These are phyloP conservation scores for Papilio protenor DNA, from an alignment of 2,888 invertebrate species.

Conservation along the genomic window DNA sequence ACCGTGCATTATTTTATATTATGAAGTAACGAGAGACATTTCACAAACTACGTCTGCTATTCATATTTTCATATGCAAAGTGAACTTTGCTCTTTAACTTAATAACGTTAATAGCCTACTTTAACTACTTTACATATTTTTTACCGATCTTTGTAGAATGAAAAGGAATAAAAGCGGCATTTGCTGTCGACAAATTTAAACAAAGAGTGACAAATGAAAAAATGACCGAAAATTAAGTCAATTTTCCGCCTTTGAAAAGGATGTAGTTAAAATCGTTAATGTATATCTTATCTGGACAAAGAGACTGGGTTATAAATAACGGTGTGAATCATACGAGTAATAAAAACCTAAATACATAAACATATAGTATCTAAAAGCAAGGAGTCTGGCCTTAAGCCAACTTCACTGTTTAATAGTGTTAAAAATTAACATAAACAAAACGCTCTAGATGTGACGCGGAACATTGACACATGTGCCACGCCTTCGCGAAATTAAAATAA, in stretches of 20 bases:
- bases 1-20: conserved; percentile 31
- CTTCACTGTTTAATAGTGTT: conserved; percentile 4
- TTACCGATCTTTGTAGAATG: not conserved
- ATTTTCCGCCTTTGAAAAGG: conserved; percentile 35
- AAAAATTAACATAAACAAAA: conserved; percentile 7
- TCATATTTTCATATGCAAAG: not conserved
- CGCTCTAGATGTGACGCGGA: not conserved
- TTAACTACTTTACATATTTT: not conserved
- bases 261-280: conserved; percentile 32
- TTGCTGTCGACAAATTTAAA: not conserved
- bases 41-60: not conserved
- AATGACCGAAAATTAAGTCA: conserved; percentile 32
- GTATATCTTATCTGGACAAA: conserved; percentile 14
- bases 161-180: not conserved
- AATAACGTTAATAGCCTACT: not conserved
- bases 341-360: conserved; percentile 6
- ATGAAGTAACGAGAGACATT: not conserved
- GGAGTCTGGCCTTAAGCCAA: conserved; percentile 15
- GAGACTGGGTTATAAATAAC: conserved; percentile 11
- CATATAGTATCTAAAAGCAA: conserved; percentile 16
- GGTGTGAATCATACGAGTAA: conserved; percentile 2
- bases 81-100: not conserved
- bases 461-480: conserved; percentile 1
- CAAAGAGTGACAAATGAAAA: conserved; percentile 18
- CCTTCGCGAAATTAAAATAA: conserved; percentile 1